phyloP scores from a whole-genome alignment of 2,113 vertebrate species.

The Struthio camelus region DNA sequence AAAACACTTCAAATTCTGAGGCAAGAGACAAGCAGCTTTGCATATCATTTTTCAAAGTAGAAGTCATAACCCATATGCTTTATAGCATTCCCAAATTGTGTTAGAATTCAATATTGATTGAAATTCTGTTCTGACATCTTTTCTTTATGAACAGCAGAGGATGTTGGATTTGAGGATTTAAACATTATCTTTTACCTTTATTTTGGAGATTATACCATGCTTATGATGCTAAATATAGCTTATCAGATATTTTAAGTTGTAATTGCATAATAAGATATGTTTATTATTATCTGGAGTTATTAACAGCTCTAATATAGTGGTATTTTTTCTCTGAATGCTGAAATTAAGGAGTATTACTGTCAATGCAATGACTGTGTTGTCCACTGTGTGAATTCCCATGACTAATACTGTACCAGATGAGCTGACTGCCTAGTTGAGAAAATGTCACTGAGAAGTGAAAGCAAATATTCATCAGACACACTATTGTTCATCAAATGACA shows the following conservation, averaged over 20 bases:
- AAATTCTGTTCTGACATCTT: neutral
- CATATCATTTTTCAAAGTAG: neutral
- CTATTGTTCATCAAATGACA: neutral
- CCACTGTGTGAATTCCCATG: neutral
- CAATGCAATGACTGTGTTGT: neutral
- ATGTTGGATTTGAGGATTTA: neutral
- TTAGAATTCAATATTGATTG: neutral
- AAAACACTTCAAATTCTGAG: constrained; percentile 16
- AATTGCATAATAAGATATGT: neutral
- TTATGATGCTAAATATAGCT: neutral
- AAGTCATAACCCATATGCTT: neutral
- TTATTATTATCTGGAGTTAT: neutral
- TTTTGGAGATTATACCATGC: neutral
- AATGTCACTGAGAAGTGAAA: neutral
- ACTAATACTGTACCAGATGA: neutral
- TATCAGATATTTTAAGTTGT: neutral
- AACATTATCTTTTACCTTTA: neutral
- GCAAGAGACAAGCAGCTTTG: neutral
- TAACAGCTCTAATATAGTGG: neutral
- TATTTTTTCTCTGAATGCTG: neutral
- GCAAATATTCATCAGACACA: neutral
- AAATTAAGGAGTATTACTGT: neutral
- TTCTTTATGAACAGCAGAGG: neutral
- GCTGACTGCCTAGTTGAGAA: neutral
- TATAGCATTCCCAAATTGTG: neutral